Conservation (phyloP, 2,113 vertebrate species). For the Archocentrus centrarchus region DNA sequence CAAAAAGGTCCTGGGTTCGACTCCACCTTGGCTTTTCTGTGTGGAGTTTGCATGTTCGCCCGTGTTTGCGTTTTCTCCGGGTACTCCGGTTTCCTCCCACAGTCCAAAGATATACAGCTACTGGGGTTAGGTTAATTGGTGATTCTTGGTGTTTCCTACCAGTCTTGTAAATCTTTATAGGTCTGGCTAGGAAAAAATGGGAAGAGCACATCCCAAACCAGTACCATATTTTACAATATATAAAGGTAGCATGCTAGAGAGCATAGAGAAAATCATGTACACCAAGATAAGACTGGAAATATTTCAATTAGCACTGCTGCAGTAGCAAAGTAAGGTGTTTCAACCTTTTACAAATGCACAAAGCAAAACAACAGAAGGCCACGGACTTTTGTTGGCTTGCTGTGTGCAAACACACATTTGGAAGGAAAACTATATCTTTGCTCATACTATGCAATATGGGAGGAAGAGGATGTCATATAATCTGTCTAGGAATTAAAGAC, state of each 20-base stretch:
- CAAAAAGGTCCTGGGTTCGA: no score
- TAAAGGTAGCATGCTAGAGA: not conserved
- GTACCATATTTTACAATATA: not conserved
- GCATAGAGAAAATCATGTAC: not conserved
- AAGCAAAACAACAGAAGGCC: conserved; percentile 1
- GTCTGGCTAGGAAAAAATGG: not conserved
- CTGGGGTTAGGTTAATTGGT: no score
- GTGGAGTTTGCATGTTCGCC: no score
- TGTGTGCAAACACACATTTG: conserved; percentile 18
- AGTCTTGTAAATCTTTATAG: not conserved
- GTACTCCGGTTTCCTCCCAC: no score
- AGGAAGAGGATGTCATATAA: conserved; percentile 27
- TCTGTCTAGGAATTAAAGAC: conserved; percentile 34
- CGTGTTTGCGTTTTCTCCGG: no score
- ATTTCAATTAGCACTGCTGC: not conserved
- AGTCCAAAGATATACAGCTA: no score
- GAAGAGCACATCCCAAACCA: not conserved
- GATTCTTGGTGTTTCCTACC: not conserved
- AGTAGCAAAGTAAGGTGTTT: not conserved
- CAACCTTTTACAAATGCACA: not conserved
- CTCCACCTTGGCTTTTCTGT: no score
- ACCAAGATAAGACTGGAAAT: not conserved
- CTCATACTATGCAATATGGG: conserved; percentile 34
- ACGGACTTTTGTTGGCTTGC: not conserved
- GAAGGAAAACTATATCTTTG: conserved; percentile 10